Percentiles rank a stretch among this genome's conserved stretches.
Evolutionary conservation across 2,888 invertebrate genomes (phyloP).

Genomic region (Hydropsyche betteni): DNA sequence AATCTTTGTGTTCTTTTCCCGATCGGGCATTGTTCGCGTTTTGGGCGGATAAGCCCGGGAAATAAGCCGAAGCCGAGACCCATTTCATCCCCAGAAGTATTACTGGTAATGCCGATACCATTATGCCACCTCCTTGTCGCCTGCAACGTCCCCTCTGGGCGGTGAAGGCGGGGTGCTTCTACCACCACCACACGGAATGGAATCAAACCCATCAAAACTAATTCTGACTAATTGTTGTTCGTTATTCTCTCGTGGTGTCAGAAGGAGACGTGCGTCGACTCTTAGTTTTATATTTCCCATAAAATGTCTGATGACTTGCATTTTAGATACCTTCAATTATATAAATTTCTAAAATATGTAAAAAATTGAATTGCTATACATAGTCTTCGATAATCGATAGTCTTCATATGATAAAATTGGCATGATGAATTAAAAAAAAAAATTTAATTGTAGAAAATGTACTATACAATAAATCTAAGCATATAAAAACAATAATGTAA

Average conservation of each 20-base stretch:
- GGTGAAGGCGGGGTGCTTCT: conserved; percentile 9
- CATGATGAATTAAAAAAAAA: no score
- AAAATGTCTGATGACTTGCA: background rate
- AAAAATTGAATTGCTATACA: no score
- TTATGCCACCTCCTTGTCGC: conserved; percentile 43
- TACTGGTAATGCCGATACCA: conserved; percentile 50
- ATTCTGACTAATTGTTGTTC: conserved; percentile 52
- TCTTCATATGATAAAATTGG: no score
- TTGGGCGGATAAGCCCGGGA: conserved; percentile 27
- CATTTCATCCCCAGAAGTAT: conserved; percentile 48
- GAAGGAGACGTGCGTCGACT: conserved; percentile 30
- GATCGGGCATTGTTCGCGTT: conserved; percentile 2
- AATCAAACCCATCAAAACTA: conserved; percentile 52
- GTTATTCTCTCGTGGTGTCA: conserved; percentile 47
- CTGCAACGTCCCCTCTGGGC: conserved; percentile 32
- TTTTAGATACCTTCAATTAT: no score
- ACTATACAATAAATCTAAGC: no score
- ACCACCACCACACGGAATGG: conserved; percentile 39
- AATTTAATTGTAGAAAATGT: no score
- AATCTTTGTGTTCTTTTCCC: no score
- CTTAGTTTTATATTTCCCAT: background rate
- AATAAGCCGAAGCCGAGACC: conserved; percentile 37
- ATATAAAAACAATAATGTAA: no score
- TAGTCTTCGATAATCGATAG: no score
- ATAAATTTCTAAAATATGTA: no score